Evolutionary conservation across 1,140 invertebrate species (phyloP).

Genomic region (Lasioglossum baleicum): DNA sequence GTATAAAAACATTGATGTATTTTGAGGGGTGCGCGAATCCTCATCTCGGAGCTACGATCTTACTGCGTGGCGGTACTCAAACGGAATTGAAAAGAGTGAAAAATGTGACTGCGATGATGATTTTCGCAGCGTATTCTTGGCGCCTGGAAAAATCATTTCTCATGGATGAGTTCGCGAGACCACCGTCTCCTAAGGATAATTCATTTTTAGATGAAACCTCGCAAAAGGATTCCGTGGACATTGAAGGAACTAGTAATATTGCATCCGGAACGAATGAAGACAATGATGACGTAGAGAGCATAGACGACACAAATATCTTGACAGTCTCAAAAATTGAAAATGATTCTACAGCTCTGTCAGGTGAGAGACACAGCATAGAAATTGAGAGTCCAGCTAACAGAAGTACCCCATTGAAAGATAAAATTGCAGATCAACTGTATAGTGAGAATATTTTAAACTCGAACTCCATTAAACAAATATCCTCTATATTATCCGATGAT

Average conservation of each 20-base stretch:
- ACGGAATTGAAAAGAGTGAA: constrained; percentile 91
- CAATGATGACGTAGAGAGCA: constrained; percentile 17
- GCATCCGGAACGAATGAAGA: constrained; percentile 19
- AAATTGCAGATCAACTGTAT: constrained; percentile 5
- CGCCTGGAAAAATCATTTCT: constrained; percentile 94
- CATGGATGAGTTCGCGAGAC: constrained; percentile 89
- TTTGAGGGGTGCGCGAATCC: constrained; percentile 93
- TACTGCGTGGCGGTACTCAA: constrained; percentile 89
- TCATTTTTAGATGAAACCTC: constrained; percentile 76
- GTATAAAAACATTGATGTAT: constrained; percentile 93
- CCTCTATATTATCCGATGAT: constrained; percentile 65
- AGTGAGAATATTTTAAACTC: constrained; percentile 49
- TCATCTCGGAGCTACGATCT: constrained; percentile 92
- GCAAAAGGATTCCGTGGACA: constrained; percentile 62
- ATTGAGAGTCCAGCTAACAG: constrained; percentile 30
- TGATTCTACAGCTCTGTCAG: constrained; percentile 17
- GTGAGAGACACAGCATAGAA: constrained; percentile 38
- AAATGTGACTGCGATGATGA: constrained; percentile 88
- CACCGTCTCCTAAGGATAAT: constrained; percentile 80
- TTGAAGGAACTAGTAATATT: constrained; percentile 17
- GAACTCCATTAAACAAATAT: constrained; percentile 66
- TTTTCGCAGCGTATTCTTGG: constrained; percentile 95
- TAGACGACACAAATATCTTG: constrained; percentile 3
- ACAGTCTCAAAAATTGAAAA: constrained; percentile 34
- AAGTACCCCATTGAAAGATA: constrained; percentile 29